Conservation (phyloP, 1,140 invertebrate genomes). For the Cyclargus thomasi region DNA sequence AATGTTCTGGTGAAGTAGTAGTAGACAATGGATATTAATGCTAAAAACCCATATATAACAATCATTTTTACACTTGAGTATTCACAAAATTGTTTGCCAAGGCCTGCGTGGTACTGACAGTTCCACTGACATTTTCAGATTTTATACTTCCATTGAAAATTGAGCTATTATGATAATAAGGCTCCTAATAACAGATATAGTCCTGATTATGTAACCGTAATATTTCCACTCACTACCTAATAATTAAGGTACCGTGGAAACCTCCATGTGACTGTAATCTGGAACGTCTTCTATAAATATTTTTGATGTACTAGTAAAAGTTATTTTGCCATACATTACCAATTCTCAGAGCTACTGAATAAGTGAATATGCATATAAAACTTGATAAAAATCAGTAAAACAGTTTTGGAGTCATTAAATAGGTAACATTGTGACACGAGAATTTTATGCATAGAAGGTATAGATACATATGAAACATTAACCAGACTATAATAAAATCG, state of each 20-base stretch:
- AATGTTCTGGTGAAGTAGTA: conserved; percentile 29
- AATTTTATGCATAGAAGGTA: too few relatives aligned
- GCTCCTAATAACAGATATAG: background rate
- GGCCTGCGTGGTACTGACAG: background rate
- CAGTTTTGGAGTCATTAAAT: too few relatives aligned
- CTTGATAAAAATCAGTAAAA: too few relatives aligned
- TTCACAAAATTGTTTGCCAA: background rate
- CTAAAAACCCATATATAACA: background rate
- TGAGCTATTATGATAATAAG: background rate
- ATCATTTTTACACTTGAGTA: conserved; percentile 7
- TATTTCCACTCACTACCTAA: background rate
- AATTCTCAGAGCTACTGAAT: too few relatives aligned
- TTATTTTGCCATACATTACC: too few relatives aligned
- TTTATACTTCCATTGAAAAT: conserved; percentile 10
- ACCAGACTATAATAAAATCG: too few relatives aligned
- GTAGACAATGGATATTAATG: conserved; percentile 12
- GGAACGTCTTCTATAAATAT: too few relatives aligned
- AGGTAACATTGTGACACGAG: too few relatives aligned
- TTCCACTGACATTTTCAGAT: background rate
- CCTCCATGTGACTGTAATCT: background rate
- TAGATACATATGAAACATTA: too few relatives aligned
- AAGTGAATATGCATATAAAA: too few relatives aligned
- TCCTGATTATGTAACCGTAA: background rate
- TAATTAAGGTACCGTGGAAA: background rate
- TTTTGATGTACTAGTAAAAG: too few relatives aligned